phyloP scores from a whole-genome alignment of 2,797 vertebrate species.

The Hozukius guyotensis region DNA sequence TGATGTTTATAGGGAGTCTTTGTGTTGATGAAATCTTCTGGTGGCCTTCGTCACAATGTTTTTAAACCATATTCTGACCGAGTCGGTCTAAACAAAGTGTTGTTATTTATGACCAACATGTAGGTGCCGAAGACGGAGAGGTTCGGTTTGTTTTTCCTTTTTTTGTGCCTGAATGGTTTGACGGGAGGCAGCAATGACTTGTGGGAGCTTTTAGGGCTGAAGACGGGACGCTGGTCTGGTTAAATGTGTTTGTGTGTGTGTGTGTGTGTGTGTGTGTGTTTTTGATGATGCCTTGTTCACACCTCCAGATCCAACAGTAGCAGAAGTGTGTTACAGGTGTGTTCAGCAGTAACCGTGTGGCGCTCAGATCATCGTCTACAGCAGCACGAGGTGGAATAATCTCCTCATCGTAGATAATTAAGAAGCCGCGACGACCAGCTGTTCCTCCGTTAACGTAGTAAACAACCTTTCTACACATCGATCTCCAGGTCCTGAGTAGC shows the following conservation, averaged over 20 bases:
- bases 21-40: conserved; percentile 18
- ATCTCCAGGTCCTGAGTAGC: too few species aligned
- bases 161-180: conserved; percentile 11
- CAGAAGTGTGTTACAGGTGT: neutral
- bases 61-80: conserved; percentile 32
- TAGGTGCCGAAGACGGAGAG: neutral
- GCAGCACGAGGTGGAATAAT: too few species aligned
- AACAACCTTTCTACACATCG: too few species aligned
- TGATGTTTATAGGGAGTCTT: conserved; percentile 5
- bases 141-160: conserved; percentile 3
- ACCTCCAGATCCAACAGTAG: conserved; percentile 7
- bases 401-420: too few species aligned
- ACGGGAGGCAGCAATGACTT: conserved; percentile 20
- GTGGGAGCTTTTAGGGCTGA: conserved; percentile 28
- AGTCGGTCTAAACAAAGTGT: conserved; percentile 13
- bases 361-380: too few species aligned
- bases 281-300: neutral
- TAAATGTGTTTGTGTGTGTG: conserved; percentile 29
- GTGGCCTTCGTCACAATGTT: conserved; percentile 62
- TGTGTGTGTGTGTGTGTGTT: neutral
- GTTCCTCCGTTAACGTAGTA: too few species aligned
- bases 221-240: conserved; percentile 25
- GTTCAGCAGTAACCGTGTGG: neutral
- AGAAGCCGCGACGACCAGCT: too few species aligned
- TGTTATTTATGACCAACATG: conserved; percentile 30